Conservation (phyloP, 2,113 vertebrate genomes). For the Esox niger region DNA sequence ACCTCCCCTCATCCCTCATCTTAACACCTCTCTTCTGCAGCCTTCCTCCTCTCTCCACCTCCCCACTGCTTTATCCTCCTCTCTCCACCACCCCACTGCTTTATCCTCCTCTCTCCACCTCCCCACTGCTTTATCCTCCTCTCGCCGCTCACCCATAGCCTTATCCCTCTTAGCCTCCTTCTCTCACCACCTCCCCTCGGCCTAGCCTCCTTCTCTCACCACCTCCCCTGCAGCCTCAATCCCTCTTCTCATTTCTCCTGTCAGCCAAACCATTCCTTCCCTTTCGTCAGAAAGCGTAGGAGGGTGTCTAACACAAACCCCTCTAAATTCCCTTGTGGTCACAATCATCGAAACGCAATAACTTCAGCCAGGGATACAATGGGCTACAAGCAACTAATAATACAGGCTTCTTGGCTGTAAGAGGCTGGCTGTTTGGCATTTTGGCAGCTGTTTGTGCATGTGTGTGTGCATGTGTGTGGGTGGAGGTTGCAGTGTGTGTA, state of each 20-base stretch:
- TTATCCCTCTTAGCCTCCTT: too few species aligned
- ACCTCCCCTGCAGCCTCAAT: too few species aligned
- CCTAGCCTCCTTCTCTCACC: background rate
- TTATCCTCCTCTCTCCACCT: background rate
- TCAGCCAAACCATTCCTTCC: background rate
- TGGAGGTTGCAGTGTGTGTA: background rate
- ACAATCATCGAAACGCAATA: constrained; percentile 7
- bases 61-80: too few species aligned
- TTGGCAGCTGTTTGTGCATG: background rate
- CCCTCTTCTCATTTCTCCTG: too few species aligned
- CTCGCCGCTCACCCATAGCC: constrained; percentile 62
- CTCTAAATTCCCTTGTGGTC: constrained; percentile 9
- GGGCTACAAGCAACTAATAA: constrained; percentile 34
- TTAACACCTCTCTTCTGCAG: too few species aligned
- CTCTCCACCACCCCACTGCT: constrained; percentile 63
- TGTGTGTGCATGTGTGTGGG: constrained; percentile 1
- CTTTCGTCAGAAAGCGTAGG: constrained; percentile 1
- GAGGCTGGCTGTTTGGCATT: constrained; percentile 31
- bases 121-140: too few species aligned
- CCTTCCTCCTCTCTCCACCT: too few species aligned
- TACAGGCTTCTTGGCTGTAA: constrained; percentile 42
- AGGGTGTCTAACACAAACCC: background rate
- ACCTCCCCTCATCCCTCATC: too few species aligned
- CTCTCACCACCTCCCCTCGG: constrained; percentile 10
- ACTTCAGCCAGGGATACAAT: constrained; percentile 17